Conservation (phyloP, 2,888 invertebrate species). For the Malthinus flaveolus region DNA sequence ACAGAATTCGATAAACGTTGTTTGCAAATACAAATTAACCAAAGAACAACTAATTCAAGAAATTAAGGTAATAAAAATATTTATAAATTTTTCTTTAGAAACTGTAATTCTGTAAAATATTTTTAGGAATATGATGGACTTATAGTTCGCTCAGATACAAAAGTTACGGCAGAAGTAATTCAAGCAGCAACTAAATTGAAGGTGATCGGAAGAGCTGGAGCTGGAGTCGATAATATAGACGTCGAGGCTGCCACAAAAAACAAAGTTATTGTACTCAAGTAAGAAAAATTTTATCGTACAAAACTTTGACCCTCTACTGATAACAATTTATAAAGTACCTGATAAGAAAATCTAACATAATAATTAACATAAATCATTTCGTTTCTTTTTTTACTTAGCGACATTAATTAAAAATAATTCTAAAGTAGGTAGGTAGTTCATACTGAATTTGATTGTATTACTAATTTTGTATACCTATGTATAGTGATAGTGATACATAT, state of each 20-base stretch:
- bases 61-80: constrained; percentile 68
- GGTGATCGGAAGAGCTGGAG: constrained; percentile 95
- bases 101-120: constrained; percentile 16
- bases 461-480: too few species aligned
- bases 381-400: too few species aligned
- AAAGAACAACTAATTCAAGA: constrained; percentile 80
- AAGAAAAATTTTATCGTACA: constrained; percentile 51
- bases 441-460: too few species aligned
- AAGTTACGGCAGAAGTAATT: constrained; percentile 87
- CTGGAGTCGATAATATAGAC: constrained; percentile 98
- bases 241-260: constrained; percentile 79
- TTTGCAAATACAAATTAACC: constrained; percentile 75
- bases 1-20: constrained; percentile 77
- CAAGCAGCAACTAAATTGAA: constrained; percentile 74
- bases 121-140: constrained; percentile 86
- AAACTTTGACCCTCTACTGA: background rate
- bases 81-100: background rate
- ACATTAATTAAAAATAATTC: too few species aligned
- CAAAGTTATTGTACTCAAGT: constrained; percentile 94
- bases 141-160: constrained; percentile 92
- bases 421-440: too few species aligned
- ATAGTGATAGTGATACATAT: too few species aligned
- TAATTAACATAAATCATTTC: too few species aligned
- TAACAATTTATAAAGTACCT: background rate
- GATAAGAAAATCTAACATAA: background rate